Evolutionary conservation across 2,113 vertebrate genomes (phyloP).

Genomic region (Chrysochloris asiatica): DNA sequence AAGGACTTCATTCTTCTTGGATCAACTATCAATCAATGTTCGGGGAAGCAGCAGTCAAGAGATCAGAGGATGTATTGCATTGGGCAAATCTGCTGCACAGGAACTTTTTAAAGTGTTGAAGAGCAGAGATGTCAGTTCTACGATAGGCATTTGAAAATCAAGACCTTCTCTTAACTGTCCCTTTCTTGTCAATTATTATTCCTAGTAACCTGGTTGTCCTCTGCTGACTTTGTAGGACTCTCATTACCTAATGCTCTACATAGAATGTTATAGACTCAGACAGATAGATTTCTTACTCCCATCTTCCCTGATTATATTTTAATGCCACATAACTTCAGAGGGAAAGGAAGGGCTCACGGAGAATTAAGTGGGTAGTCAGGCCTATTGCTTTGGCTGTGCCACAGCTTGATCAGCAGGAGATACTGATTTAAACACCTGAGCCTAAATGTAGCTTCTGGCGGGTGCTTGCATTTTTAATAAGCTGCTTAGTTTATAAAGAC

Average conservation of each 20-base stretch:
- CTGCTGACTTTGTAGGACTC: background rate
- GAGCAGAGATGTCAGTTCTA: background rate
- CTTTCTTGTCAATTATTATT: constrained; percentile 11
- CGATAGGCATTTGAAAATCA: constrained; percentile 36
- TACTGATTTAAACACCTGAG: constrained; percentile 53
- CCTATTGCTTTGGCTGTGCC: background rate
- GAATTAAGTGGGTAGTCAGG: constrained; percentile 26
- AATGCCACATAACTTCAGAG: background rate
- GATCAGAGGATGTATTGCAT: no score
- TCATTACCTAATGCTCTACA: constrained; percentile 40
- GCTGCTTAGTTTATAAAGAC: constrained; percentile 50
- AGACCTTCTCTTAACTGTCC: constrained; percentile 1
- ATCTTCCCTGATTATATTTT: constrained; percentile 14
- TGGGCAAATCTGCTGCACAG: no score
- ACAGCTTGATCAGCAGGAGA: constrained; percentile 58
- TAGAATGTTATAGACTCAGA: constrained; percentile 40
- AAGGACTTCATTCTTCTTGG: no score
- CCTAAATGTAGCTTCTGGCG: constrained; percentile 11
- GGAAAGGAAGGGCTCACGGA: background rate
- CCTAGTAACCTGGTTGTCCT: constrained; percentile 35
- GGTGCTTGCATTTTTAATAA: constrained; percentile 47
- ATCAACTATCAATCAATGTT: no score
- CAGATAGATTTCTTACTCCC: constrained; percentile 26
- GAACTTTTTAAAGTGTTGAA: no score
- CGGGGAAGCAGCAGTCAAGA: no score